Conservation (phyloP, 2,888 invertebrate genomes). For the Dynastes hyllus region DNA sequence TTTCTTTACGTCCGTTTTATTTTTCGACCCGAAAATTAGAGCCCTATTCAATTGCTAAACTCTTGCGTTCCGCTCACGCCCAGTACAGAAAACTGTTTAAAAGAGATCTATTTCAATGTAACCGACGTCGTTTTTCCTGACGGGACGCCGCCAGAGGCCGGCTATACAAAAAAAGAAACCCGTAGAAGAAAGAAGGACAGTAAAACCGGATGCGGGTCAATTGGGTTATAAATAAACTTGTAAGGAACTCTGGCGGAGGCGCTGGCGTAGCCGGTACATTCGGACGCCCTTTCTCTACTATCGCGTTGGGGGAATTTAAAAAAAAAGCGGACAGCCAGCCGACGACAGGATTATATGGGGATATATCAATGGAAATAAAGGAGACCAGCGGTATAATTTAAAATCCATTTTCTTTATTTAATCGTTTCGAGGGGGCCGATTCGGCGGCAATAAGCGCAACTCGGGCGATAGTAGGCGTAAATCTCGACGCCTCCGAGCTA, state of each 20-base stretch:
- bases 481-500: conserved; percentile 26
- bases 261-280: too few relatives aligned
- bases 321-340: conserved; percentile 19
- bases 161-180: conserved; percentile 1
- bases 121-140: conserved; percentile 41
- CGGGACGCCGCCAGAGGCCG: conserved; percentile 26
- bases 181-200: conserved; percentile 26
- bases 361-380: conserved; percentile 42
- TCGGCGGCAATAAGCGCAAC: conserved; percentile 29
- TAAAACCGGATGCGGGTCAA: conserved; percentile 47
- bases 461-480: conserved; percentile 34
- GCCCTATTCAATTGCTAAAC: conserved; percentile 44
- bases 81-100: conserved; percentile 45
- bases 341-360: conserved; percentile 38
- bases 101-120: conserved; percentile 49
- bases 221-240: conserved; percentile 51
- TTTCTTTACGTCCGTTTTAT: conserved; percentile 34
- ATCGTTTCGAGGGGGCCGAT: conserved; percentile 24
- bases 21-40: conserved; percentile 41
- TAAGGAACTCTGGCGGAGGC: conserved; percentile 30
- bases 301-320: conserved; percentile 31
- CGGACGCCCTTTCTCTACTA: not conserved
- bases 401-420: conserved; percentile 48
- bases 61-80: conserved; percentile 33
- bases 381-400: conserved; percentile 37